Evolutionary conservation across 2,888 invertebrate species (phyloP).

Genomic region (Dasysyrphus albostriatus): DNA sequence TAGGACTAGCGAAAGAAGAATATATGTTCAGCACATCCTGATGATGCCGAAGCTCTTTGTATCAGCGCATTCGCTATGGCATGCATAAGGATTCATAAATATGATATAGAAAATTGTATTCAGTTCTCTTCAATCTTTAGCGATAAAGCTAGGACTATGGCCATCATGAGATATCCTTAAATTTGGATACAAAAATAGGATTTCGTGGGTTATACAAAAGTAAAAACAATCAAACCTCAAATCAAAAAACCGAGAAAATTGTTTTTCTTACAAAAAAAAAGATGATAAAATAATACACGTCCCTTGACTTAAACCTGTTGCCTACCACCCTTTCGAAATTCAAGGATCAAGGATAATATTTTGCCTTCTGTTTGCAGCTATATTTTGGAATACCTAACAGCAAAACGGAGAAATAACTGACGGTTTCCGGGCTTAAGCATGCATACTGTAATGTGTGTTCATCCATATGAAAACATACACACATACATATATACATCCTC

Average conservation of each 20-base stretch:
- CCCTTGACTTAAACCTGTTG: constrained; percentile 43
- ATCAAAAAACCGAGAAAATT: constrained; percentile 21
- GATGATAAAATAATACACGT: not conserved
- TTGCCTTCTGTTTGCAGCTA: constrained; percentile 13
- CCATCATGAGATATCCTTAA: constrained; percentile 26
- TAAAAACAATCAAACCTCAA: constrained; percentile 2
- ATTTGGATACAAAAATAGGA: constrained; percentile 4
- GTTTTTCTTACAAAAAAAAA: constrained; percentile 12
- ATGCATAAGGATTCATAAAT: constrained; percentile 29
- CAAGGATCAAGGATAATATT: constrained; percentile 42
- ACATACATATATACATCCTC: constrained; percentile 22
- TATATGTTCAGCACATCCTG: not conserved
- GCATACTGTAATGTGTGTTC: constrained; percentile 54
- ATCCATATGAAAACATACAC: constrained; percentile 29
- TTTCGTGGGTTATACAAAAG: not conserved
- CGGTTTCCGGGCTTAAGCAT: constrained; percentile 59
- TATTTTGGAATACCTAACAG: constrained; percentile 19
- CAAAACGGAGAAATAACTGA: constrained; percentile 50
- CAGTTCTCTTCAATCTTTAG: constrained; percentile 8
- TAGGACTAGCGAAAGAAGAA: not conserved
- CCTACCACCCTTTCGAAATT: constrained; percentile 16
- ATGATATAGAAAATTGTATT: constrained; percentile 16
- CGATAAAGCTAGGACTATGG: constrained; percentile 28
- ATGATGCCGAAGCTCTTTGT: constrained; percentile 5
- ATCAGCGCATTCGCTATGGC: not conserved